Evolutionary conservation across 2,797 vertebrate genomes (phyloP).

Genomic region (Alectoris magna): DNA sequence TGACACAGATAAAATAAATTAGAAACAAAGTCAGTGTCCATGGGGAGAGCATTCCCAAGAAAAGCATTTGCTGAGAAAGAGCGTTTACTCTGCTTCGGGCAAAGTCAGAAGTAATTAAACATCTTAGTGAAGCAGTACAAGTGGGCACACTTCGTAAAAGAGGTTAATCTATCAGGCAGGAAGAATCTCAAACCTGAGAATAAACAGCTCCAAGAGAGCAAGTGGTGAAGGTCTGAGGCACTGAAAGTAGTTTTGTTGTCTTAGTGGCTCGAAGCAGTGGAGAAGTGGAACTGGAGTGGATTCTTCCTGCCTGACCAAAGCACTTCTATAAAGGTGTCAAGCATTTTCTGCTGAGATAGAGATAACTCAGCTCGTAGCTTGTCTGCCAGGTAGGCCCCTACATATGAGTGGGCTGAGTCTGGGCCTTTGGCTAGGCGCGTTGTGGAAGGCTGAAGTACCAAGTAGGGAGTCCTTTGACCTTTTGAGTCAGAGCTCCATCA

Average conservation of each 20-base stretch:
- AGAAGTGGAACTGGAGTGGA: neutral
- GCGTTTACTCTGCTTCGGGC: neutral
- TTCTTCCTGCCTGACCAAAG: neutral
- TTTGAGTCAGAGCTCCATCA: neutral
- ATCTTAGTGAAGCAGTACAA: neutral
- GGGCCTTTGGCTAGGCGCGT: neutral
- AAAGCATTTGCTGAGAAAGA: neutral
- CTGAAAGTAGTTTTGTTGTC: neutral
- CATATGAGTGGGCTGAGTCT: neutral
- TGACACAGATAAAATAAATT: neutral
- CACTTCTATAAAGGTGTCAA: neutral
- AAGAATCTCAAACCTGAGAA: neutral
- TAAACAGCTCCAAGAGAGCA: neutral
- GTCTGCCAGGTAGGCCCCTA: neutral
- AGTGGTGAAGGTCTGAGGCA: neutral
- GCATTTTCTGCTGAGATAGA: neutral
- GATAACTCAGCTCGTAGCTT: neutral
- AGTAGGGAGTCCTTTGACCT: neutral
- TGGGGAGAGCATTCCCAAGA: neutral
- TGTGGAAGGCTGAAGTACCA: neutral
- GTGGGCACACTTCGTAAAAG: neutral
- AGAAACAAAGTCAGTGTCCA: neutral
- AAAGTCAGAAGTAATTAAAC: conserved; percentile 19
- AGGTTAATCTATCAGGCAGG: neutral
- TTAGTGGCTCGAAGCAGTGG: neutral